These are phyloP conservation scores for Dusona sp. DNA, from an alignment of 2,888 invertebrate species.

Conservation along the genomic window DNA sequence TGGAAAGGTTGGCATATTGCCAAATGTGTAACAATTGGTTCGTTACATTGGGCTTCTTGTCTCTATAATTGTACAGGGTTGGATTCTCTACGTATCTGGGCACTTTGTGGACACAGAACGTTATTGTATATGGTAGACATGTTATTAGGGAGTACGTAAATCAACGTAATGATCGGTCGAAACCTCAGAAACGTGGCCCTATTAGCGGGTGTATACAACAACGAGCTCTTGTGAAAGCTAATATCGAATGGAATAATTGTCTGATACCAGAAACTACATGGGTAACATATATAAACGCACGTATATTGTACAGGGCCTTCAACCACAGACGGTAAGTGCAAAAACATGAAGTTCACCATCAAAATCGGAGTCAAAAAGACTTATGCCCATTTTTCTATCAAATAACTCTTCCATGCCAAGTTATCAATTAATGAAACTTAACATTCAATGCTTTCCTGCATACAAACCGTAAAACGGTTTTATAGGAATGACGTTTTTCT, in stretches of 20 bases:
- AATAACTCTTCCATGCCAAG: too few species aligned
- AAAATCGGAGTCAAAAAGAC: neutral
- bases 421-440: too few species aligned
- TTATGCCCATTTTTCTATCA: too few species aligned
- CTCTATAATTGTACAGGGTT: slow-evolving; percentile 1
- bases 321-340: neutral
- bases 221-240: slow-evolving; percentile 27
- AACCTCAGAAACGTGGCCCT: slow-evolving; percentile 52
- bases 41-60: slow-evolving; percentile 8
- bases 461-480: neutral
- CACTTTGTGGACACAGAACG: slow-evolving; percentile 7
- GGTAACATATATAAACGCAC: neutral
- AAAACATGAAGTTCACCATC: neutral
- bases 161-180: slow-evolving; percentile 23
- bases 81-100: neutral
- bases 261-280: slow-evolving; percentile 59
- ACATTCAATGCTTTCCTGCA: neutral
- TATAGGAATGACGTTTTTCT: too few species aligned
- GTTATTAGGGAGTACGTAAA: slow-evolving; percentile 36
- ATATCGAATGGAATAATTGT: slow-evolving; percentile 68
- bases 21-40: slow-evolving; percentile 23
- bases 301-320: slow-evolving; percentile 6
- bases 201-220: slow-evolving; percentile 53
- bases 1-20: neutral
- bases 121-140: neutral